These are phyloP conservation scores for Netelia fuscicornis DNA, from an alignment of 2,888 invertebrate species.

Conservation along the genomic window DNA sequence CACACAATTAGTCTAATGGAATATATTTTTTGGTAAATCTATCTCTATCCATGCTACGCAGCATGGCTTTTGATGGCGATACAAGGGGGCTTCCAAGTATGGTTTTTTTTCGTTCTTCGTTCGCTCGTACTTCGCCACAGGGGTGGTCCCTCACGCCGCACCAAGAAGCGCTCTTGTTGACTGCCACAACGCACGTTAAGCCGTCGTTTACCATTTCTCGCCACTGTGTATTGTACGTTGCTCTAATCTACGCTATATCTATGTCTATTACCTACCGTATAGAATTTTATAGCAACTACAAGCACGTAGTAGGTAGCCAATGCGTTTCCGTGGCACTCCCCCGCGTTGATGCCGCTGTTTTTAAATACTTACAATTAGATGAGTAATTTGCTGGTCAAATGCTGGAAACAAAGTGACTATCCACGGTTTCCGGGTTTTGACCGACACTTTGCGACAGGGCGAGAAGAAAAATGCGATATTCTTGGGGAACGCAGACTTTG, in stretches of 20 bases:
- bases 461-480: too few relatives aligned
- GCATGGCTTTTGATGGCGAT: slow-evolving; percentile 31
- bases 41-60: slow-evolving; percentile 51
- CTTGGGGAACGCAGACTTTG: slow-evolving; percentile 8
- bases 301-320: background rate
- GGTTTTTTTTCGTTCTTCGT: slow-evolving; percentile 27
- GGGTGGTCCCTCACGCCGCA: slow-evolving; percentile 41
- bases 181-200: slow-evolving; percentile 62
- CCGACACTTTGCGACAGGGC: too few relatives aligned
- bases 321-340: slow-evolving; percentile 52
- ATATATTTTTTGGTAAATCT: slow-evolving; percentile 73
- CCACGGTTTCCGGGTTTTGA: too few relatives aligned
- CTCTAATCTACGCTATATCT: background rate
- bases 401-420: background rate
- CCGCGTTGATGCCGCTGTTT: slow-evolving; percentile 49
- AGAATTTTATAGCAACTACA: slow-evolving; percentile 20
- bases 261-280: background rate
- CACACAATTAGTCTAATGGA: slow-evolving; percentile 82
- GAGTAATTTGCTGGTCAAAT: background rate
- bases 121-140: slow-evolving; percentile 39
- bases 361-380: slow-evolving; percentile 24
- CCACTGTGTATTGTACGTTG: slow-evolving; percentile 3
- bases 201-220: slow-evolving; percentile 58
- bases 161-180: slow-evolving; percentile 45
- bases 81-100: slow-evolving; percentile 13